phyloP scores from a whole-genome alignment of 1,140 invertebrate genomes.

The Cherax quadricarinatus region DNA sequence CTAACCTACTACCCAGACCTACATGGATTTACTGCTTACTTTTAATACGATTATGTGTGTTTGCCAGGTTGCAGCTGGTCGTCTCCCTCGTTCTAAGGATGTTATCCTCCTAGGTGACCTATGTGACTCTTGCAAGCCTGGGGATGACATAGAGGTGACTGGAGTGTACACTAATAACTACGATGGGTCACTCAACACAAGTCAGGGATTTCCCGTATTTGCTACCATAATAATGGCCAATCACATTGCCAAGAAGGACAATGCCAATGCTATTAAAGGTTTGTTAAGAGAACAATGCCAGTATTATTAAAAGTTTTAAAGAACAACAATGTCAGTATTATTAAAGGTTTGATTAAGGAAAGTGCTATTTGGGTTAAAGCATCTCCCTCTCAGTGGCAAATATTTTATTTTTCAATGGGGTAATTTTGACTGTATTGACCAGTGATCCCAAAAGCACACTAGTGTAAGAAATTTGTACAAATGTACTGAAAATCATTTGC shows the following conservation, averaged over 20 bases:
- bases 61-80: slow-evolving; percentile 90
- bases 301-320: too few relatives aligned
- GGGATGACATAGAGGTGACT: slow-evolving; percentile 97
- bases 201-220: slow-evolving; percentile 96
- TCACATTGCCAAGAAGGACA: slow-evolving; percentile 95
- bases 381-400: too few relatives aligned
- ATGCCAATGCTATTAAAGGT: slow-evolving; percentile 86
- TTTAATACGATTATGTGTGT: not conserved
- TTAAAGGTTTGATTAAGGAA: too few relatives aligned
- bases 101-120: slow-evolving; percentile 96
- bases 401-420: too few relatives aligned
- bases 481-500: too few relatives aligned
- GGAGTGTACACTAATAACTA: slow-evolving; percentile 98
- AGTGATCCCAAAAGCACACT: too few relatives aligned
- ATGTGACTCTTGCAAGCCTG: slow-evolving; percentile 97
- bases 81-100: slow-evolving; percentile 98
- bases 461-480: too few relatives aligned
- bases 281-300: slow-evolving; percentile 2
- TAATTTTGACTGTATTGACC: too few relatives aligned
- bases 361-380: too few relatives aligned
- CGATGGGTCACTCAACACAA: slow-evolving; percentile 97
- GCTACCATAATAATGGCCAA: slow-evolving; percentile 98
- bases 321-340: too few relatives aligned
- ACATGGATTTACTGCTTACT: too few relatives aligned
- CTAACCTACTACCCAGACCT: too few relatives aligned